A percentile compares a stretch with the other conserved stretches of the same genome.
Evolutionary conservation across 2,888 invertebrate genomes (phyloP).

Genomic region (Nebria brevicollis): DNA sequence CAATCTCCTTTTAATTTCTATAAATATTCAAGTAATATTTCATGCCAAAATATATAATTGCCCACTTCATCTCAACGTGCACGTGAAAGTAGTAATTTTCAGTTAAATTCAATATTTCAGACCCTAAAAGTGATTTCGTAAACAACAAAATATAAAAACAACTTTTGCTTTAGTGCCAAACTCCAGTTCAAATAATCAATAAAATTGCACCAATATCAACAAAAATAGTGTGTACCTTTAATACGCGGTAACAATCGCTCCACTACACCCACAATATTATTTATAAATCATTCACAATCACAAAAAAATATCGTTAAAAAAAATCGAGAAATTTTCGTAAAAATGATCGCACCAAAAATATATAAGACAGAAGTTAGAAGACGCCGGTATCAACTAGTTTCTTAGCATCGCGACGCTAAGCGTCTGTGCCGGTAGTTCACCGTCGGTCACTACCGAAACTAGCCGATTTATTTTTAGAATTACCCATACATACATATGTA

Average conservation of each 20-base stretch:
- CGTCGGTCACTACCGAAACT: slow-evolving; percentile 22
- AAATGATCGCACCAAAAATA: not conserved
- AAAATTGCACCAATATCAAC: not conserved
- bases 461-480: slow-evolving; percentile 39
- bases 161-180: not conserved
- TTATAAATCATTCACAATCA: slow-evolving; percentile 11
- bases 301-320: not conserved
- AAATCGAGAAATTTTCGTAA: not conserved
- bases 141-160: too few species aligned
- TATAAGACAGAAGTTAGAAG: not conserved
- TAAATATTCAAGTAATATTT: too few species aligned
- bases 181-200: not conserved
- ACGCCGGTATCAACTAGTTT: not conserved
- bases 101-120: too few species aligned
- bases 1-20: too few species aligned
- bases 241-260: not conserved
- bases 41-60: too few species aligned
- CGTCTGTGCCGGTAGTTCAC: slow-evolving; percentile 10
- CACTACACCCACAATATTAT: slow-evolving; percentile 16
- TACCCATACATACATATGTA: slow-evolving; percentile 20
- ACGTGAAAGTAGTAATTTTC: too few species aligned
- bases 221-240: not conserved
- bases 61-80: too few species aligned
- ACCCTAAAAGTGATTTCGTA: too few species aligned
- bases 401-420: slow-evolving; percentile 27